Evolutionary conservation across 2,797 vertebrate species (phyloP).

Genomic region (Oreochromis grahami): DNA sequence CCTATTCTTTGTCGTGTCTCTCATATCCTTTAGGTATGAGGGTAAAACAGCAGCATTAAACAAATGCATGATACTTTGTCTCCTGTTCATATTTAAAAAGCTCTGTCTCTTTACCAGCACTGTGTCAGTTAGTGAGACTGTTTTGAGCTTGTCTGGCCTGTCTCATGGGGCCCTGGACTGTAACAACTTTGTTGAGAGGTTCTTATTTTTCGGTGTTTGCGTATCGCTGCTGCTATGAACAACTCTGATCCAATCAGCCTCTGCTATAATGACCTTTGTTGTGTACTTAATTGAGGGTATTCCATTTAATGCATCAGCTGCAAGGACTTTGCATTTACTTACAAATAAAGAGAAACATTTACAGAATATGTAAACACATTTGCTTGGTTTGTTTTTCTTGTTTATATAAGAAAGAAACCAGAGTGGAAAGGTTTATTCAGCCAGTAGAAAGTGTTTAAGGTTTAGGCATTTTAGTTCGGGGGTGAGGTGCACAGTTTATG

Average conservation of each 20-base stretch:
- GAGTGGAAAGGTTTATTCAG: not conserved
- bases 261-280: slow-evolving; percentile 71
- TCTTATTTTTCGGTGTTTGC: slow-evolving; percentile 54
- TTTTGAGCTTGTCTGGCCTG: slow-evolving; percentile 50
- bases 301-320: slow-evolving; percentile 72
- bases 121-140: slow-evolving; percentile 69
- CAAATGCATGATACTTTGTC: slow-evolving; percentile 75
- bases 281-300: slow-evolving; percentile 66
- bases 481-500: slow-evolving; percentile 7
- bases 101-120: slow-evolving; percentile 71
- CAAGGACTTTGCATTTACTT: slow-evolving; percentile 77
- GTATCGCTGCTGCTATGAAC: slow-evolving; percentile 69
- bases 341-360: slow-evolving; percentile 79
- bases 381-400: slow-evolving; percentile 26
- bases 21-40: slow-evolving; percentile 51
- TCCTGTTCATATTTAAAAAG: slow-evolving; percentile 53
- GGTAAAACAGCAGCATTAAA: slow-evolving; percentile 57
- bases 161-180: slow-evolving; percentile 32
- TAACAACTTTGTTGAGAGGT: slow-evolving; percentile 31
- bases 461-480: slow-evolving; percentile 5
- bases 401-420: not conserved
- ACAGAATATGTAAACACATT: slow-evolving; percentile 61
- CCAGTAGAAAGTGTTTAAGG: not conserved
- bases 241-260: slow-evolving; percentile 69
- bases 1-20: slow-evolving; percentile 38